These are phyloP conservation scores for Sparidentex hasta DNA, from an alignment of 2,797 vertebrate genomes.

Conservation along the genomic window DNA sequence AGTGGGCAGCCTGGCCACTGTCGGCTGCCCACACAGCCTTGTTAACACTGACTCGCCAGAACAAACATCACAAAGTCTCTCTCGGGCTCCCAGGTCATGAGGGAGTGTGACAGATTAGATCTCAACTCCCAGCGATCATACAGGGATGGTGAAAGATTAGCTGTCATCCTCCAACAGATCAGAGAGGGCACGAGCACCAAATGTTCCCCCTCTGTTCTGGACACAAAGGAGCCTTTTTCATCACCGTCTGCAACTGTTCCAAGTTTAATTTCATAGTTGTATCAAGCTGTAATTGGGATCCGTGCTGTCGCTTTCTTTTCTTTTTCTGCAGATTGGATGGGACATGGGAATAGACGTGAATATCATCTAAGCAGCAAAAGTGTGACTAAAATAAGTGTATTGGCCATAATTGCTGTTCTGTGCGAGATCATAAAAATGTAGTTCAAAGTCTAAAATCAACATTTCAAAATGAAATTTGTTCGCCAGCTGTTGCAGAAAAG, in stretches of 20 bases:
- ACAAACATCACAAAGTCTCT: constrained; percentile 32
- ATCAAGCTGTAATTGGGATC: constrained; percentile 22
- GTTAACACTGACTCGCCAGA: constrained; percentile 28
- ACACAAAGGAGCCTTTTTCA: constrained; percentile 51
- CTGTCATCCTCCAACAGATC: constrained; percentile 60
- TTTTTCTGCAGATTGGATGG: constrained; percentile 22
- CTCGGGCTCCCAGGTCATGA: constrained; percentile 38
- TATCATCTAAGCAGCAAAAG: neutral
- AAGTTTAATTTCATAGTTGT: constrained; percentile 17
- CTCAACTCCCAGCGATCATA: constrained; percentile 33
- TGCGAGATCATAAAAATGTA: neutral
- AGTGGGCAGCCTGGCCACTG: neutral
- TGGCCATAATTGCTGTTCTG: neutral
- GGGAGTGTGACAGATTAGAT: constrained; percentile 55
- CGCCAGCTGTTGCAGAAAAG: constrained; percentile 19
- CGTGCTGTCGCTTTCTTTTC: neutral
- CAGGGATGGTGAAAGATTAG: constrained; percentile 55
- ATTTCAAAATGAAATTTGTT: constrained; percentile 30
- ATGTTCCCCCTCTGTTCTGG: constrained; percentile 39
- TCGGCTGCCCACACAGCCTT: constrained; percentile 14
- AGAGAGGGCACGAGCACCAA: constrained; percentile 46
- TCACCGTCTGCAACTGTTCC: constrained; percentile 14
- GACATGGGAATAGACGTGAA: constrained; percentile 2
- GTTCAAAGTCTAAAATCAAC: constrained; percentile 20
- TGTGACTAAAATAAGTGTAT: neutral